Evolutionary conservation across 2,888 invertebrate species (phyloP).

Genomic region (Hirtodrosophila confusa): DNA sequence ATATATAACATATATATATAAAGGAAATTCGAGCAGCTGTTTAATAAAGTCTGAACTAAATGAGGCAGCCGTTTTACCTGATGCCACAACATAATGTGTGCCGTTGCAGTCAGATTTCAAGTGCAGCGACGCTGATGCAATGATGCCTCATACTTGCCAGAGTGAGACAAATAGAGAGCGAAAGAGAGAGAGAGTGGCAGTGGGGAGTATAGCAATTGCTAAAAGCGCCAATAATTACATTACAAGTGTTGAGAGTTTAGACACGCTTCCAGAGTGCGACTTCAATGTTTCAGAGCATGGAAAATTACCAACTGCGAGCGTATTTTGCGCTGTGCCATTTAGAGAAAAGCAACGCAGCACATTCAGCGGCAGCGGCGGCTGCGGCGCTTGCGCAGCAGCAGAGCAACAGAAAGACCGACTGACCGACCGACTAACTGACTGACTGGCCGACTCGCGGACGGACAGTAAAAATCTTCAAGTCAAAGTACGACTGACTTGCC

Average conservation of each 20-base stretch:
- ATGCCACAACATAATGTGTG: constrained; percentile 19
- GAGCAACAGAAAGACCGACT: constrained; percentile 2
- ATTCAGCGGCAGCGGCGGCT: constrained; percentile 39
- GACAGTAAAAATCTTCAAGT: constrained; percentile 11
- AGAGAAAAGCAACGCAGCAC: constrained; percentile 42
- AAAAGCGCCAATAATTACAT: constrained; percentile 16
- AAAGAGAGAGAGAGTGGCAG: not conserved
- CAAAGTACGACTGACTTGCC: constrained; percentile 37
- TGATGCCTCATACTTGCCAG: not conserved
- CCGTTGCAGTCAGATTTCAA: constrained; percentile 34
- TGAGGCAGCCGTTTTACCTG: constrained; percentile 15
- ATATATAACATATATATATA: not conserved
- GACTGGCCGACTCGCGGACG: not conserved
- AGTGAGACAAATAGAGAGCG: not conserved
- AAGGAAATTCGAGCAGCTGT: constrained; percentile 20
- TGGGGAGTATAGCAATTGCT: not conserved
- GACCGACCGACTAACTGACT: constrained; percentile 3
- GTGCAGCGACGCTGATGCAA: constrained; percentile 21
- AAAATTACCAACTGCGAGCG: constrained; percentile 62
- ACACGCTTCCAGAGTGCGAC: constrained; percentile 32
- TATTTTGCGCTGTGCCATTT: constrained; percentile 46
- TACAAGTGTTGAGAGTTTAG: constrained; percentile 30
- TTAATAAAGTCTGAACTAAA: not conserved
- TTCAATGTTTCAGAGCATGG: constrained; percentile 38
- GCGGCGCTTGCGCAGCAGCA: constrained; percentile 67